phyloP scores from a whole-genome alignment of 2,113 vertebrate species.

The Sebastes fasciatus region DNA sequence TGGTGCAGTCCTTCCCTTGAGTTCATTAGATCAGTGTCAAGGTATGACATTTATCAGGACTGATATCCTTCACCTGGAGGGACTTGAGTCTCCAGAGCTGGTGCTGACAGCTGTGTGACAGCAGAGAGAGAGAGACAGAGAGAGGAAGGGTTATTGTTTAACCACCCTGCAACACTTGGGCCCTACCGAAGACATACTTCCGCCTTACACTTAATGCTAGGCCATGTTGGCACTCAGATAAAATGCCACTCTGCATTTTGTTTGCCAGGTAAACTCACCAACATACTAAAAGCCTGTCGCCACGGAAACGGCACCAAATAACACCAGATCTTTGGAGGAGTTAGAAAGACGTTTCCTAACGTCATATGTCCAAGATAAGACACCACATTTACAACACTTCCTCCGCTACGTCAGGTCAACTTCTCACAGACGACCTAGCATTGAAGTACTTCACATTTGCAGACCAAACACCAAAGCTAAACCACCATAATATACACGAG shows the following conservation, averaged over 20 bases:
- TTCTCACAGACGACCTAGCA: neutral
- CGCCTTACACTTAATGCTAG: neutral
- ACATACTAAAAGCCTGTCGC: neutral
- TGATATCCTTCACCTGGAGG: neutral
- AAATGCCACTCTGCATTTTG: neutral
- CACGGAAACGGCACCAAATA: neutral
- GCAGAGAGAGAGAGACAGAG: neutral
- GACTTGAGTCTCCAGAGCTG: neutral
- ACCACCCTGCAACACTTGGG: neutral
- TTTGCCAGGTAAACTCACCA: neutral
- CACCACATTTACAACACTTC: neutral
- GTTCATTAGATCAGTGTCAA: constrained; percentile 7
- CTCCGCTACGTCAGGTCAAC: neutral
- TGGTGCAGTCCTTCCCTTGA: neutral
- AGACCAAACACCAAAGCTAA: neutral
- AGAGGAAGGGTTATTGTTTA: neutral
- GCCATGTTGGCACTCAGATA: neutral
- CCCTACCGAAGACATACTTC: neutral
- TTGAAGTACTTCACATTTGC: neutral
- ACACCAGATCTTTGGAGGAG: no score
- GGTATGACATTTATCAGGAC: neutral
- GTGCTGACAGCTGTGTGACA: neutral
- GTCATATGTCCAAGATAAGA: neutral
- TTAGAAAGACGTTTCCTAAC: neutral
- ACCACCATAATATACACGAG: neutral